Conservation (phyloP, 1,140 invertebrate genomes). For the Mylabris phalerata region DNA sequence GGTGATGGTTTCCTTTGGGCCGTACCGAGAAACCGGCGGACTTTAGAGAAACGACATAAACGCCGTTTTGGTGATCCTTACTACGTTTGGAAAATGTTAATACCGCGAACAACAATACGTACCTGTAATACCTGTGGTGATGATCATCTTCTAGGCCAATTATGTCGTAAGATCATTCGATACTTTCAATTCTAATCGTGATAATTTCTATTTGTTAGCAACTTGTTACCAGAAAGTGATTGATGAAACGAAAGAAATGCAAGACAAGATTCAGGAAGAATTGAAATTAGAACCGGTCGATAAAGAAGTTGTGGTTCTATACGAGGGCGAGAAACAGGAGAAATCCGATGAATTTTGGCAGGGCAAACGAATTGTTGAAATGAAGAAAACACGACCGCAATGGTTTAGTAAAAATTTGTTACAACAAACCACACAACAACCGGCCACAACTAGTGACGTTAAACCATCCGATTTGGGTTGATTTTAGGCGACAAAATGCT, state of each 20-base stretch:
- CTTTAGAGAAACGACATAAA: conserved; percentile 62
- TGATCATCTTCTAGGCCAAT: conserved; percentile 61
- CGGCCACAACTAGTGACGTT: conserved; percentile 57
- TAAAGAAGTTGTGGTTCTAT: conserved; percentile 76
- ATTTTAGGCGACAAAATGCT: neutral
- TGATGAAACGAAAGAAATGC: conserved; percentile 70
- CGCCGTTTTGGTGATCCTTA: conserved; percentile 63
- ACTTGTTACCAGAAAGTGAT: conserved; percentile 77
- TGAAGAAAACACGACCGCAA: conserved; percentile 61
- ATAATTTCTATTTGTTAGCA: conserved; percentile 43
- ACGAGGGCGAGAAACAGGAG: conserved; percentile 66
- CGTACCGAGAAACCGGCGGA: conserved; percentile 69
- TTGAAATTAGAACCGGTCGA: conserved; percentile 66
- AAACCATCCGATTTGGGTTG: conserved; percentile 66
- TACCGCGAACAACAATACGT: conserved; percentile 65
- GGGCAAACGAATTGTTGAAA: conserved; percentile 65
- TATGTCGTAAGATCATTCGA: conserved; percentile 63
- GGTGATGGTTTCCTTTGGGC: conserved; percentile 73
- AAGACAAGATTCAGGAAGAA: conserved; percentile 63
- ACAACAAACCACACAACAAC: conserved; percentile 63
- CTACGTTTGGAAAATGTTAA: conserved; percentile 58
- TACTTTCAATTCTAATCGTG: neutral
- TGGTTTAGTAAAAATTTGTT: conserved; percentile 80
- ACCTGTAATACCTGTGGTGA: conserved; percentile 75
- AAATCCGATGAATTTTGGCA: conserved; percentile 47